Evolutionary conservation across 2,888 invertebrate genomes (phyloP).

Genomic region (Clusia tigrina): DNA sequence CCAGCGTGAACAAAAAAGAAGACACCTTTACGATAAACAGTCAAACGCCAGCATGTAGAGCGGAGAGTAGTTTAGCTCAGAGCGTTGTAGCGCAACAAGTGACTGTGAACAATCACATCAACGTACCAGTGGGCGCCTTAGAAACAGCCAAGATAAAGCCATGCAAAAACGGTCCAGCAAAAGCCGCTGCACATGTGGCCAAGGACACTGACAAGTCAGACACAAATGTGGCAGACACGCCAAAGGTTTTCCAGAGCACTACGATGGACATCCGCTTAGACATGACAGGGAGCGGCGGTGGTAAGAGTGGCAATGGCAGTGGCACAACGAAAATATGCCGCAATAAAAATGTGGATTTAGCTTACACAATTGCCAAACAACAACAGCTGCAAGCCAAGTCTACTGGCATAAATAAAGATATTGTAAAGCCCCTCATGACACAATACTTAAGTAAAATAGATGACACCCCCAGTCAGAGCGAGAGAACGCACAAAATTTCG

Average conservation of each 20-base stretch:
- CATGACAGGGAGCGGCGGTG: constrained; percentile 22
- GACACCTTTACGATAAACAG: constrained; percentile 63
- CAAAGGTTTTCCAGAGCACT: constrained; percentile 48
- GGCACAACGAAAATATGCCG: constrained; percentile 55
- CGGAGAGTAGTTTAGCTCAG: too few relatives aligned
- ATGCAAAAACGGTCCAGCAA: constrained; percentile 15
- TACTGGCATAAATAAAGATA: constrained; percentile 19
- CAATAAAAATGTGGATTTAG: constrained; percentile 65
- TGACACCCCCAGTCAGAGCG: constrained; percentile 32
- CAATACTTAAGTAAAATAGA: neutral
- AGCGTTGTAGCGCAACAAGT: constrained; percentile 49
- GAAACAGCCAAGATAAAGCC: neutral
- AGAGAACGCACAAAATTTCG: constrained; percentile 24
- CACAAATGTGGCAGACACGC: constrained; percentile 2
- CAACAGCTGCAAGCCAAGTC: constrained; percentile 32
- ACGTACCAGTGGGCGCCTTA: constrained; percentile 38
- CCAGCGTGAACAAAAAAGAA: constrained; percentile 29
- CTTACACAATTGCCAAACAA: constrained; percentile 56
- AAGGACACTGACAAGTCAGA: constrained; percentile 22
- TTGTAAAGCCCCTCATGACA: constrained; percentile 19
- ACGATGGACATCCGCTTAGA: constrained; percentile 58
- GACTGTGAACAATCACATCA: constrained; percentile 65
- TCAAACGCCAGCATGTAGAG: constrained; percentile 63
- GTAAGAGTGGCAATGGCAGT: constrained; percentile 17
- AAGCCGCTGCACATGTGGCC: too few relatives aligned